Percentiles rank a stretch among this genome's conserved stretches.
Conservation (phyloP, 2,797 vertebrate genomes). For the Phataginus tricuspis region DNA sequence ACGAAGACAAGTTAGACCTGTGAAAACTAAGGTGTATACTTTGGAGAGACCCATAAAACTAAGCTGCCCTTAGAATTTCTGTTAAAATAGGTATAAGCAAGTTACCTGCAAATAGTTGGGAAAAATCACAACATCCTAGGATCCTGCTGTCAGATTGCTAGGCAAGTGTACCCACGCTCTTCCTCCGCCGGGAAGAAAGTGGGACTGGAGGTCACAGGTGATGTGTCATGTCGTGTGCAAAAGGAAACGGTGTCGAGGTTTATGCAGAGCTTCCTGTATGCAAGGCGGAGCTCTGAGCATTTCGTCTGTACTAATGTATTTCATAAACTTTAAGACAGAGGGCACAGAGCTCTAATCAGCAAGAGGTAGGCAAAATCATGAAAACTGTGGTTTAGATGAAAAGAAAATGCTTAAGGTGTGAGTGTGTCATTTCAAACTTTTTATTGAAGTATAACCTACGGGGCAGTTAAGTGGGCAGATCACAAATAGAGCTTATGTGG, state of each 20-base stretch:
- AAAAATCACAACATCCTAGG: background rate
- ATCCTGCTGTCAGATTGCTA: background rate
- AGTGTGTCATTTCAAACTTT: background rate
- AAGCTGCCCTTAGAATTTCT: background rate
- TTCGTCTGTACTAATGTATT: background rate
- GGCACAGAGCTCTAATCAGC: background rate
- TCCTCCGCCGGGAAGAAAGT: background rate
- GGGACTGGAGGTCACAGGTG: background rate
- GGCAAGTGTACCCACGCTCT: background rate
- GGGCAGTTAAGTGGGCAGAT: background rate
- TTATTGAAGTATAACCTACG: background rate
- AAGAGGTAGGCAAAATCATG: background rate
- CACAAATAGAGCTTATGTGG: background rate
- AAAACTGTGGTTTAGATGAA: background rate
- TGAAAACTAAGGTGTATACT: background rate
- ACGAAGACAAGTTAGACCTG: background rate
- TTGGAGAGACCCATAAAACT: background rate
- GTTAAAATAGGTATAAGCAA: background rate
- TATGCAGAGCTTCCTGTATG: background rate
- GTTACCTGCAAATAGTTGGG: background rate
- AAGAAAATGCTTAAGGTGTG: background rate
- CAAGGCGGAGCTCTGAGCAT: background rate
- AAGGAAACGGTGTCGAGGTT: fast-evolving
- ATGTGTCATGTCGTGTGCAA: fast-evolving
- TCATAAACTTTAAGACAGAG: background rate